These are phyloP conservation scores for Eueremaeus valkanovi DNA, from an alignment of 2,888 invertebrate species.

Conservation along the genomic window DNA sequence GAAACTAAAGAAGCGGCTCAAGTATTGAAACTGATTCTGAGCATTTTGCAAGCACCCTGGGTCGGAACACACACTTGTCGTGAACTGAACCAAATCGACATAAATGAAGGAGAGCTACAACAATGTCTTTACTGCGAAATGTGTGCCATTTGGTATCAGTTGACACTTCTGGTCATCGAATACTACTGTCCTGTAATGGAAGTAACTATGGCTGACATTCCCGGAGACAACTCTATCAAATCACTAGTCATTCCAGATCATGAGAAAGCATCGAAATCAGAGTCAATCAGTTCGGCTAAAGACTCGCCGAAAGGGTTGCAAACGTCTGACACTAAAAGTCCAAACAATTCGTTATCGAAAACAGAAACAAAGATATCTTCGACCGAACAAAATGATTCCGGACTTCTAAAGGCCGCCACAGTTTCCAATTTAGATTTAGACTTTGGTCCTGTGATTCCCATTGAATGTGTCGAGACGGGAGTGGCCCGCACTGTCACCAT, in stretches of 20 bases:
- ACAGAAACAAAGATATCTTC: neutral
- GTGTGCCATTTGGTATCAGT: slow-evolving; percentile 88
- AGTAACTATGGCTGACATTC: slow-evolving; percentile 64
- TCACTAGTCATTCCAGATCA: neutral
- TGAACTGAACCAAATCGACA: neutral
- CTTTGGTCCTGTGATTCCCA: slow-evolving; percentile 76
- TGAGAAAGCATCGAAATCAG: slow-evolving; percentile 3
- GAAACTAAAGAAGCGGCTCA: slow-evolving; percentile 67
- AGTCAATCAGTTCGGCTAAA: neutral
- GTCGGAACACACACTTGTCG: slow-evolving; percentile 38
- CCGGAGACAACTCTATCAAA: slow-evolving; percentile 12
- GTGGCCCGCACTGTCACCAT: slow-evolving; percentile 80
- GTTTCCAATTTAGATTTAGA: slow-evolving; percentile 90
- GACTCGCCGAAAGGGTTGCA: neutral
- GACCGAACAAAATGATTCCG: neutral
- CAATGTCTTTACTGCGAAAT: slow-evolving; percentile 92
- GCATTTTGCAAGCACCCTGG: slow-evolving; percentile 61
- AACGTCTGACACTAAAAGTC: neutral
- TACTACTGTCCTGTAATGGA: slow-evolving; percentile 72
- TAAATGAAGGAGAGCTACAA: slow-evolving; percentile 54
- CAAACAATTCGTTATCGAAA: neutral
- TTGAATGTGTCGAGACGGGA: slow-evolving; percentile 66
- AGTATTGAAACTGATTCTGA: slow-evolving; percentile 68
- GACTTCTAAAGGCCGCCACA: slow-evolving; percentile 67
- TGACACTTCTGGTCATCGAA: slow-evolving; percentile 72